phyloP scores from a whole-genome alignment of 2,113 vertebrate species.

The Cettia cetti region DNA sequence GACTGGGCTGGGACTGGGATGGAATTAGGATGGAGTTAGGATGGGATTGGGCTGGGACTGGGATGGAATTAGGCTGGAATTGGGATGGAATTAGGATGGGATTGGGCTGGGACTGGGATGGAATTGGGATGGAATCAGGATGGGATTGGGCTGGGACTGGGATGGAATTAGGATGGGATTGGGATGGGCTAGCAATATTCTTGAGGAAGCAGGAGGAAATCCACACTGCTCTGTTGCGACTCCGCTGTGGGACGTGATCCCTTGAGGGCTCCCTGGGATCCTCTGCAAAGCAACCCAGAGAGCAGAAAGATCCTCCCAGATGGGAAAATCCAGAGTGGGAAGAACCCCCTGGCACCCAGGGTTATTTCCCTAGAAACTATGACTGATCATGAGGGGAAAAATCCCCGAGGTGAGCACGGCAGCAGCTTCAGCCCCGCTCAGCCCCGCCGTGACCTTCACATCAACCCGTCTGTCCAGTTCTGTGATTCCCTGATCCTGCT shows the following conservation, averaged over 20 bases:
- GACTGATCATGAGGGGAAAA: accelerated
- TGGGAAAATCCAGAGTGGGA: not conserved
- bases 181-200: not conserved
- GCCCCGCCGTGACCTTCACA: not conserved
- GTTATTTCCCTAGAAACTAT: not conserved
- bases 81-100: too few species aligned
- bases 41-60: too few species aligned
- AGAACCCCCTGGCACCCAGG: not conserved
- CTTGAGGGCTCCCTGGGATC: too few species aligned
- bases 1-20: too few species aligned
- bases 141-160: too few species aligned
- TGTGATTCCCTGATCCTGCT: conserved; percentile 28
- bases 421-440: not conserved
- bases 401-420: not conserved
- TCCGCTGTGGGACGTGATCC: too few species aligned
- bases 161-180: not conserved
- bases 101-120: too few species aligned
- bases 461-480: conserved; percentile 41
- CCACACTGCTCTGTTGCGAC: not conserved
- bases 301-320: not conserved
- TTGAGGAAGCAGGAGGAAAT: not conserved
- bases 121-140: too few species aligned
- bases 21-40: too few species aligned
- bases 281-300: too few species aligned
- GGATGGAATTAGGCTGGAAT: too few species aligned